Evolutionary conservation across 2,113 vertebrate species (phyloP).

Genomic region (Cyprinodon tularosa): DNA sequence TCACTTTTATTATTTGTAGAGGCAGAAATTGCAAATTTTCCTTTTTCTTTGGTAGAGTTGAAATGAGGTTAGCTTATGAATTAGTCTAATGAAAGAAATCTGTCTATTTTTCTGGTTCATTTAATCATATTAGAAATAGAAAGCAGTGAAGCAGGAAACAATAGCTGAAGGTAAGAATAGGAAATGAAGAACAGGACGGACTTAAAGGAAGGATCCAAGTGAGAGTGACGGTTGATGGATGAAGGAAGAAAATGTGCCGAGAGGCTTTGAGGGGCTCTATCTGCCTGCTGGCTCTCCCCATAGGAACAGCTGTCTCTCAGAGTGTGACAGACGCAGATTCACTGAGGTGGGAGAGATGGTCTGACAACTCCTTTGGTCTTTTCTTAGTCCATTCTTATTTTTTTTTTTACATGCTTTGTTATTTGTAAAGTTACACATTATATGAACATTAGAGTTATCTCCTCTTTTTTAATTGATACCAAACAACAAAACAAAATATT

Average conservation of each 20-base stretch:
- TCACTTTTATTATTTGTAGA: conserved; percentile 1
- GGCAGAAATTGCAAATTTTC: not conserved
- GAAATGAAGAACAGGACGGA: not conserved
- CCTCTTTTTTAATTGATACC: not conserved
- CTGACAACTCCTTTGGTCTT: conserved; percentile 42
- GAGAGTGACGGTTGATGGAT: conserved; percentile 44
- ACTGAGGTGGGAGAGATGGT: conserved; percentile 47
- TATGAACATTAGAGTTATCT: no score
- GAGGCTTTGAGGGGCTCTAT: conserved; percentile 47
- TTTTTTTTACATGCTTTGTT: conserved; percentile 18
- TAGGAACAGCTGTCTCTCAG: conserved; percentile 75
- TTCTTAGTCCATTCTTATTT: not conserved
- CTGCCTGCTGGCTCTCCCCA: conserved; percentile 72
- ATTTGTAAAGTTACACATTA: not conserved
- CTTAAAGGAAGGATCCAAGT: conserved; percentile 13
- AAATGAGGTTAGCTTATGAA: not conserved
- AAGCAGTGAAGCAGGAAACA: conserved; percentile 40
- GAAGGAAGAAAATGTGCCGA: conserved; percentile 43
- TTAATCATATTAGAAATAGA: conserved; percentile 16
- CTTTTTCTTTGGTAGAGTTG: not conserved
- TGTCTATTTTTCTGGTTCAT: not conserved
- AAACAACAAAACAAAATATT: not conserved
- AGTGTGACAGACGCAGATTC: conserved; percentile 72
- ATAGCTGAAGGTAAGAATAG: conserved; percentile 18
- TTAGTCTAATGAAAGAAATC: not conserved